phyloP scores from a whole-genome alignment of 2,797 vertebrate species.

The Spondyliosoma cantharus region DNA sequence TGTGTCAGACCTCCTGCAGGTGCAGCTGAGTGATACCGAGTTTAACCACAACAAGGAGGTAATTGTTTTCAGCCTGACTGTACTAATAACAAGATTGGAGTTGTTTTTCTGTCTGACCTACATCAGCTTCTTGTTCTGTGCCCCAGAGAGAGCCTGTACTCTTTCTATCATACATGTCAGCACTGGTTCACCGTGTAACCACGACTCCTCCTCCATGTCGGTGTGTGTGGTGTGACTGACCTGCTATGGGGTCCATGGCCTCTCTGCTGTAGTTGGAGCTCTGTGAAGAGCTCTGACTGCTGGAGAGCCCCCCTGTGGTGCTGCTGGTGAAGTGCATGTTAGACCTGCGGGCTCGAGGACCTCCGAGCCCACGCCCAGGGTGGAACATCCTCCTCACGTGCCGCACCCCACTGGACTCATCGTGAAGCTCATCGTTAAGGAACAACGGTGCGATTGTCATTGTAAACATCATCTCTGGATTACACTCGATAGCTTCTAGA shows the following conservation, averaged over 20 bases:
- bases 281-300: conserved; percentile 97
- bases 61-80: neutral
- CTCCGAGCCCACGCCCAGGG: conserved; percentile 94
- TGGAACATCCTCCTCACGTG: conserved; percentile 99
- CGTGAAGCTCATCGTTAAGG: conserved; percentile 87
- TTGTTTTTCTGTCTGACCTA: neutral
- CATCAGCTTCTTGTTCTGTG: conserved; percentile 18
- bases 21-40: conserved; percentile 1
- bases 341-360: conserved; percentile 95
- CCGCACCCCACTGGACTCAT: conserved; percentile 98
- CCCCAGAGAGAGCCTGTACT: neutral
- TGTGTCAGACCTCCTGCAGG: conserved; percentile 31
- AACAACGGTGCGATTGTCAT: conserved; percentile 42
- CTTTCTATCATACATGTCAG: neutral
- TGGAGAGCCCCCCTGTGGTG: conserved; percentile 95
- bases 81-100: neutral
- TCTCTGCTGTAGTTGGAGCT: conserved; percentile 99
- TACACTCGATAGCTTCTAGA: neutral
- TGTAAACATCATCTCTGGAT: neutral
- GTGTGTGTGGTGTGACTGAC: conserved; percentile 79
- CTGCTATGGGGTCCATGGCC: conserved; percentile 99
- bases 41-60: neutral
- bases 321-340: conserved; percentile 99
- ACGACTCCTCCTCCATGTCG: neutral
- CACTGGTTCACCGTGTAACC: neutral